Evolutionary conservation across 2,797 vertebrate genomes (phyloP).

Genomic region (Sarcoramphus papa): DNA sequence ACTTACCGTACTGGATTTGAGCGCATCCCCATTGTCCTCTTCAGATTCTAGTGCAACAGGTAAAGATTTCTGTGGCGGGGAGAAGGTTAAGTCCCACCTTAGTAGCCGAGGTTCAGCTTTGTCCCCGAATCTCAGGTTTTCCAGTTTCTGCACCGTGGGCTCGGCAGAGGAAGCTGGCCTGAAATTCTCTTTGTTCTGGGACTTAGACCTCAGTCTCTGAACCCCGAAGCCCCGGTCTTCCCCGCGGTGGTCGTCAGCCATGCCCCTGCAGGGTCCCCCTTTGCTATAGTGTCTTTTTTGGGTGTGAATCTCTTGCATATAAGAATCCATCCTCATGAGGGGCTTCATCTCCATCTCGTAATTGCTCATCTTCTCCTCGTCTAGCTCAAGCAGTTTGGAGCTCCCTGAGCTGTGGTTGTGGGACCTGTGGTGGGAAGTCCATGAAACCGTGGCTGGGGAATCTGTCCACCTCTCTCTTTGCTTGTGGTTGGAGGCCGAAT

Average conservation of each 20-base stretch:
- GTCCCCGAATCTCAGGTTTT: slow-evolving; percentile 87
- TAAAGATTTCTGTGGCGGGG: slow-evolving; percentile 90
- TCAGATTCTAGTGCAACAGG: slow-evolving; percentile 88
- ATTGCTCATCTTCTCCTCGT: slow-evolving; percentile 94
- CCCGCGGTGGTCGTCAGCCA: slow-evolving; percentile 79
- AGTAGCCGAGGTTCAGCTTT: slow-evolving; percentile 87
- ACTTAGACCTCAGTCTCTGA: slow-evolving; percentile 86
- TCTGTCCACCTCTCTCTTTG: slow-evolving; percentile 87
- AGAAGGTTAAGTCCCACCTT: slow-evolving; percentile 91
- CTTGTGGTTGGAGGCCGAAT: slow-evolving; percentile 87
- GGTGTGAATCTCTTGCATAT: slow-evolving; percentile 76
- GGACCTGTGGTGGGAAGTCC: slow-evolving; percentile 86
- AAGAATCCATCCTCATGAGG: slow-evolving; percentile 90
- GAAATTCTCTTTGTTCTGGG: slow-evolving; percentile 82
- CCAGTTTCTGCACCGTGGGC: slow-evolving; percentile 85
- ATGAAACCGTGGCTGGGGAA: slow-evolving; percentile 82
- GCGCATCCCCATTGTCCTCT: slow-evolving; percentile 81
- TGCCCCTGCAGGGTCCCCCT: slow-evolving; percentile 65
- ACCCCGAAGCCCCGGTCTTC: slow-evolving; percentile 81
- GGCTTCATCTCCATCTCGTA: slow-evolving; percentile 99
- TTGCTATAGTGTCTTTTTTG: slow-evolving; percentile 85
- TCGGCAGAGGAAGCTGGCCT: slow-evolving; percentile 77
- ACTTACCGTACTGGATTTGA: slow-evolving; percentile 90
- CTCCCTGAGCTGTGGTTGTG: slow-evolving; percentile 85
- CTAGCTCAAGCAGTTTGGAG: slow-evolving; percentile 85